These are phyloP conservation scores for Cremastobaeus sp. DNA, from an alignment of 2,888 invertebrate species.

Conservation along the genomic window DNA sequence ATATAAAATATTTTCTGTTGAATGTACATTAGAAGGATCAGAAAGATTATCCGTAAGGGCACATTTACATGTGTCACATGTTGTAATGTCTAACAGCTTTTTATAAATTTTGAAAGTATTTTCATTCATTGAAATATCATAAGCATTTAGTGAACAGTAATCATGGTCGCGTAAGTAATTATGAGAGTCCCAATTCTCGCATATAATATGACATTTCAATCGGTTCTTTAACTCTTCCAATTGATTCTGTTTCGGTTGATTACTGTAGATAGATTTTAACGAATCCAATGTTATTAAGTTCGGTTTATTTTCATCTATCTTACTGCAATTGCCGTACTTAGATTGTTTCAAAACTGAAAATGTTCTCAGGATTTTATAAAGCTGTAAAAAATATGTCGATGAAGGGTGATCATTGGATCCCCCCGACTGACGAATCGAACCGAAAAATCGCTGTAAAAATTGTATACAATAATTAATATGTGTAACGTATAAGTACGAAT, in stretches of 20 bases:
- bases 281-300: not conserved
- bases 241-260: not conserved
- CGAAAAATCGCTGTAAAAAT: constrained; percentile 1
- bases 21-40: constrained; percentile 5
- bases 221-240: constrained; percentile 4
- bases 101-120: not conserved
- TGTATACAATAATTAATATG: no score
- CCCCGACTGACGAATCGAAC: not conserved
- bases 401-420: not conserved
- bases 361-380: not conserved
- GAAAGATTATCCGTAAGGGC: constrained; percentile 1
- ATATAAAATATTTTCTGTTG: constrained; percentile 3
- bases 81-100: constrained; percentile 6
- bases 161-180: constrained; percentile 12
- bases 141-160: not conserved
- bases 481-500: no score
- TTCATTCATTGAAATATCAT: constrained; percentile 16
- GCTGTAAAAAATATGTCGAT: not conserved
- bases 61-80: constrained; percentile 12
- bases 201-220: constrained; percentile 5
- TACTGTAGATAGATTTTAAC: constrained; percentile 9
- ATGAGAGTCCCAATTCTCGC: constrained; percentile 6
- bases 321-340: not conserved
- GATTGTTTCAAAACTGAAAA: not conserved
- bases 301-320: not conserved